Evolutionary conservation across 2,113 vertebrate species (phyloP).

Genomic region (Empidonax traillii): DNA sequence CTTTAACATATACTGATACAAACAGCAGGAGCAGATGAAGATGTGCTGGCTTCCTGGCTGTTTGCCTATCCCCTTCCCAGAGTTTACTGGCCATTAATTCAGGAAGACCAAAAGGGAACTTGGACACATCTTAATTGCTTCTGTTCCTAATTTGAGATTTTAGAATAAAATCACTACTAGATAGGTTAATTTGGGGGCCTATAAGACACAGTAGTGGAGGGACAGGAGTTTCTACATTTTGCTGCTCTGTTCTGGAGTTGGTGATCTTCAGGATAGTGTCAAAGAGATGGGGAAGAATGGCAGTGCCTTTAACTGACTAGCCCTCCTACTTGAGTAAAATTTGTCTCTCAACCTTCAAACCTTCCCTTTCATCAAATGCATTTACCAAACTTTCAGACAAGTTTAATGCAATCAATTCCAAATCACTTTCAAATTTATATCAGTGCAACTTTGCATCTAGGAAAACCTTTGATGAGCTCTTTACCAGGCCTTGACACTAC

Average conservation of each 20-base stretch:
- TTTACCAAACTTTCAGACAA: slow-evolving; percentile 13
- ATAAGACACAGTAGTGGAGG: not conserved
- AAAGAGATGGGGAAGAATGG: not conserved
- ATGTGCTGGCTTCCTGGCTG: not conserved
- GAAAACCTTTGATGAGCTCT: slow-evolving; percentile 55
- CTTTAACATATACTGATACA: not conserved
- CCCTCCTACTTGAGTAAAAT: not conserved
- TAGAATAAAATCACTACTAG: not conserved
- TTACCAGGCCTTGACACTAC: slow-evolving; percentile 16
- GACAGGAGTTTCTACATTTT: not conserved
- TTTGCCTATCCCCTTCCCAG: not conserved
- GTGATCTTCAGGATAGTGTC: not conserved
- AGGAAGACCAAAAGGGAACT: not conserved
- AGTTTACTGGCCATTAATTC: not conserved
- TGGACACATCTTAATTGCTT: not conserved
- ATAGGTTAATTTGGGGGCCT: not conserved
- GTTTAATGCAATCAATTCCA: slow-evolving; percentile 39
- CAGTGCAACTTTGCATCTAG: slow-evolving; percentile 35
- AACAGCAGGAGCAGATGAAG: not conserved
- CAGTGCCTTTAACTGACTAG: not conserved
- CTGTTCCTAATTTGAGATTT: not conserved
- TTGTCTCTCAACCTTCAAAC: not conserved
- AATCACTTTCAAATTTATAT: slow-evolving; percentile 42
- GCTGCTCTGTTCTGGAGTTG: not conserved
- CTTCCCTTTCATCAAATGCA: not conserved